Evolutionary conservation across 1,140 invertebrate genomes (phyloP), one percentile per base, ranked within the genome.

Genomic region (Chionoecetes opilio): DNA sequence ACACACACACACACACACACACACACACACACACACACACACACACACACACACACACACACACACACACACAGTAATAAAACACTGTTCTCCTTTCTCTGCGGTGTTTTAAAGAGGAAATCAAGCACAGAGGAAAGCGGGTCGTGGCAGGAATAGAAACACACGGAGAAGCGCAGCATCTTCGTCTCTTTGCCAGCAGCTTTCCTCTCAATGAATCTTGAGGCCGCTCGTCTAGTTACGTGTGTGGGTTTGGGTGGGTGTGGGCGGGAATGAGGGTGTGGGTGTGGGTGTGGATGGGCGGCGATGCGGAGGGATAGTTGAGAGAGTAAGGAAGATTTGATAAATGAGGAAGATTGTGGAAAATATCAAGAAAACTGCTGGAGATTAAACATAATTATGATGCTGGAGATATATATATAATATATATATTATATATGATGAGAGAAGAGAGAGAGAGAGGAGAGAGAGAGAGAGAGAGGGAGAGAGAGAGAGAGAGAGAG

Each of bases 401-500:
- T n/a, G 63, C 21, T n/a, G 2, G 21, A 21, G 63, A 75, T n/a
- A n/a, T n/a, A n/a, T n/a, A n/a, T n/a, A n/a, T n/a, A n/a, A n/a
- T n/a, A n/a, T n/a, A n/a, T n/a, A n/a, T n/a, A n/a, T n/a, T n/a
- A n/a, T n/a, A n/a, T n/a, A n/a, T n/a, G n/a, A n/a, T n/a, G n/a
- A n/a, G n/a, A n/a, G n/a, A n/a, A n/a, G n/a, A n/a, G n/a, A n/a
- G n/a, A n/a, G n/a, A n/a, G n/a, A n/a, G n/a, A n/a, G n/a, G 63
- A 75, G 63, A 75, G 63, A 75, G 63, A 75, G 63, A 75, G 63
- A 75, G 63, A 75, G 63, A 75, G 63, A 75, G 63, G n/a, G 63
- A 75, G 63, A 75, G 63, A 75, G 63, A 75, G 63, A 75, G 63
- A 75, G 63, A 75, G 63, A 75, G 63, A 75, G 63, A 75, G 63